Conservation (phyloP, 2,888 invertebrate genomes). For the Gastrophysa polygoni region DNA sequence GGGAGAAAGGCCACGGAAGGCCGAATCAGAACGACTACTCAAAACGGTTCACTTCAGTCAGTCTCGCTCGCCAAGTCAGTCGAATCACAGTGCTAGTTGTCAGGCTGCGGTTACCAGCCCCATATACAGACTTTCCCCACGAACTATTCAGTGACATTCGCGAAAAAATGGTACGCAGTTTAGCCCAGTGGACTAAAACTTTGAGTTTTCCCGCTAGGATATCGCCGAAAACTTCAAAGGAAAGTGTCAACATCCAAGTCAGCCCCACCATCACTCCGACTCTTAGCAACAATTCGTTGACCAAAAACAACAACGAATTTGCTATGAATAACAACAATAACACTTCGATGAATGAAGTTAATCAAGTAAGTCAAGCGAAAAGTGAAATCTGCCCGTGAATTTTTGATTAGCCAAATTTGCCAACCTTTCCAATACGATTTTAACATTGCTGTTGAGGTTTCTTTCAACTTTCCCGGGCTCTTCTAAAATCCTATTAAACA, state of each 20-base stretch:
- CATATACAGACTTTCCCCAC: not conserved
- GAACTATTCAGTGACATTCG: conserved; percentile 21
- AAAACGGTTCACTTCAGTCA: conserved; percentile 44
- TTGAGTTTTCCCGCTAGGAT: conserved; percentile 86
- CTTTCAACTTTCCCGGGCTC: too few relatives aligned
- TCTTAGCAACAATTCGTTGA: conserved; percentile 57
- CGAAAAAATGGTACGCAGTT: conserved; percentile 80
- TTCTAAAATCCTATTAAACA: too few relatives aligned
- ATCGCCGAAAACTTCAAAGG: conserved; percentile 80
- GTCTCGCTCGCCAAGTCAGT: conserved; percentile 12
- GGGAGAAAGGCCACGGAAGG: conserved; percentile 57
- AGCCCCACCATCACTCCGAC: conserved; percentile 68
- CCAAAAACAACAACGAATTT: conserved; percentile 55
- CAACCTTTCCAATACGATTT: too few relatives aligned
- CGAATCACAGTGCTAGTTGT: conserved; percentile 12
- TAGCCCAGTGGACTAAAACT: conserved; percentile 91
- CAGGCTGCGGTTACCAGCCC: not conserved
- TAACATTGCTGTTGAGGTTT: too few relatives aligned
- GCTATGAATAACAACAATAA: conserved; percentile 53
- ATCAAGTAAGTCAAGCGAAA: conserved; percentile 52
- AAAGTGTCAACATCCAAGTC: conserved; percentile 67
- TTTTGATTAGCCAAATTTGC: too few relatives aligned
- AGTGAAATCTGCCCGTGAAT: not conserved
- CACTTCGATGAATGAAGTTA: conserved; percentile 51
- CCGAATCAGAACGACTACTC: conserved; percentile 50